A percentile compares a stretch with the other conserved stretches of the same genome.
Evolutionary conservation across 2,888 invertebrate genomes (phyloP).

Genomic region (Nomada goodeniana): DNA sequence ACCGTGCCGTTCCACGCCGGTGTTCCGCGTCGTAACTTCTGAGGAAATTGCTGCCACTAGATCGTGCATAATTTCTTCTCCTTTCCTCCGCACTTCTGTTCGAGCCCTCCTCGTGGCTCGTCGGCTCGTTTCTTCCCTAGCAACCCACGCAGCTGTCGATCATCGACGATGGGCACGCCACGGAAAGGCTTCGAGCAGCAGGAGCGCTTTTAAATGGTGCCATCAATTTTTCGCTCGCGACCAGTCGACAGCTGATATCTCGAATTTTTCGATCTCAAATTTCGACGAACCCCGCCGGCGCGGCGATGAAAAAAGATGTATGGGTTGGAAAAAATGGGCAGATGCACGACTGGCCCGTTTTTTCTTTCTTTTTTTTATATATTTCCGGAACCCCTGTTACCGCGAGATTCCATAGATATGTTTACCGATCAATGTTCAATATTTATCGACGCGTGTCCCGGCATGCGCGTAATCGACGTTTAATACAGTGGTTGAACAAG

Average conservation of each 20-base stretch:
- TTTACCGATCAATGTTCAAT: too few species aligned
- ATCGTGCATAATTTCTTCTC: slow-evolving; percentile 48
- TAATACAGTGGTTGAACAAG: too few species aligned
- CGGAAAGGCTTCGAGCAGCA: slow-evolving; percentile 26
- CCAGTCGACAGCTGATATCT: slow-evolving; percentile 50
- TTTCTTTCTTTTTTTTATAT: background rate
- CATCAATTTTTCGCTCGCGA: slow-evolving; percentile 37
- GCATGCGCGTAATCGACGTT: too few species aligned
- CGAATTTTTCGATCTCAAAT: slow-evolving; percentile 21
- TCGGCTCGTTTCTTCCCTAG: slow-evolving; percentile 27
- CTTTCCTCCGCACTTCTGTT: slow-evolving; percentile 1
- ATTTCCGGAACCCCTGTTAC: background rate
- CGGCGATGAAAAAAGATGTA: background rate
- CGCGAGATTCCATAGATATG: too few species aligned
- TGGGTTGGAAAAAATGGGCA: background rate
- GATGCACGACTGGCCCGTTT: background rate
- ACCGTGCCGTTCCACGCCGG: slow-evolving; percentile 53
- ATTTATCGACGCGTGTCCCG: too few species aligned
- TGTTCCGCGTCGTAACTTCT: slow-evolving; percentile 60
- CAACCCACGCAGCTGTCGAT: slow-evolving; percentile 39
- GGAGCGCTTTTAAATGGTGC: slow-evolving; percentile 14
- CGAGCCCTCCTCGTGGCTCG: slow-evolving; percentile 16
- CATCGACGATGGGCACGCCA: slow-evolving; percentile 3
- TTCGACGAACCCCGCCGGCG: slow-evolving; percentile 13
- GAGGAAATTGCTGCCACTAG: slow-evolving; percentile 54